A percentile compares a stretch with the other conserved stretches of the same genome.
Conservation (phyloP, 30 jellyfish, hydroid and myxozoan genomes). For the Haliclystus octoradiatus region DNA sequence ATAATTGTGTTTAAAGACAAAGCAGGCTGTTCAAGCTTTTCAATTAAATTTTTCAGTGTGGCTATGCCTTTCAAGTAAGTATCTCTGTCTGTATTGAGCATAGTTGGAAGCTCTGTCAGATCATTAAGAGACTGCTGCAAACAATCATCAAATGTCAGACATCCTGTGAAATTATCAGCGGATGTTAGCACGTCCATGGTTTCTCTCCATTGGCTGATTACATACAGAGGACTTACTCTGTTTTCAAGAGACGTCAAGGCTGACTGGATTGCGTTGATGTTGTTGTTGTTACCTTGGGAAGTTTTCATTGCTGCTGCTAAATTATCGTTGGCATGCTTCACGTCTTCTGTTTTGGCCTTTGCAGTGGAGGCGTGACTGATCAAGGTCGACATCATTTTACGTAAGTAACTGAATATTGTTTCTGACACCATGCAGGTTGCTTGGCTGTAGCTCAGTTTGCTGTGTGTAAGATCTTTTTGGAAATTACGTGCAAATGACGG, state of each 20-base stretch:
- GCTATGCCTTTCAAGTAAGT: background rate
- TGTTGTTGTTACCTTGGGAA: background rate
- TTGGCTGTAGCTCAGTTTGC: conserved; percentile 21
- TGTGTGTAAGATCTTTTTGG: background rate
- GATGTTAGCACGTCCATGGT: conserved; percentile 44
- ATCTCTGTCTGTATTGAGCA: background rate
- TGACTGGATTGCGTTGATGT: background rate
- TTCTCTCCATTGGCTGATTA: conserved; percentile 7
- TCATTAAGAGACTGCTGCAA: conserved; percentile 16
- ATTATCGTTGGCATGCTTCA: background rate
- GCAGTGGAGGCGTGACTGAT: background rate
- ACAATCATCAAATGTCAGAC: conserved; percentile 46
- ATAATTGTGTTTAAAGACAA: background rate
- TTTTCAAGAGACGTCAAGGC: conserved; percentile 6
- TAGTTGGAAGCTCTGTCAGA: conserved; percentile 29
- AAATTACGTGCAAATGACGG: conserved; percentile 1
- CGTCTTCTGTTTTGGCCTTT: background rate
- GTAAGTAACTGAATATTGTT: conserved; percentile 8
- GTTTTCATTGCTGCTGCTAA: background rate
- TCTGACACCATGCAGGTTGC: conserved; percentile 24
- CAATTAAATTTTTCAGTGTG: background rate
- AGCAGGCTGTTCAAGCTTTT: background rate
- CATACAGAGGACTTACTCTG: background rate
- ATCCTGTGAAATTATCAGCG: conserved; percentile 29
- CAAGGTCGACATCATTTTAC: background rate